These are phyloP conservation scores for Lacerta bilineata DNA, from an alignment of 2,797 vertebrate genomes.

Conservation along the genomic window DNA sequence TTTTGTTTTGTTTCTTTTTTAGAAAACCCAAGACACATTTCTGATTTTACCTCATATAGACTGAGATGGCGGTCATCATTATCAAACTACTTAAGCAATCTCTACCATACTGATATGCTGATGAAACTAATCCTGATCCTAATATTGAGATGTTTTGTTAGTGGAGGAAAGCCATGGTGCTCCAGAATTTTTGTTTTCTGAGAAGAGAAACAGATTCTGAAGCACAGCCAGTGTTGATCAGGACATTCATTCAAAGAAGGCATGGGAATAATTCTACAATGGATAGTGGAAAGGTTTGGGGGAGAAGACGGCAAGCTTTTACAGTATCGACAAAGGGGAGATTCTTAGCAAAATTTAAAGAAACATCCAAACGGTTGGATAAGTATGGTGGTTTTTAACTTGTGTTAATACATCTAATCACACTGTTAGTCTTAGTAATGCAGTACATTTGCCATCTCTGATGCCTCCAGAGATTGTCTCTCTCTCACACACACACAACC, in stretches of 20 bases:
- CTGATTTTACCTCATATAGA: neutral
- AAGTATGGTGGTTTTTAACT: too few relatives aligned
- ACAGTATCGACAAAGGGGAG: neutral
- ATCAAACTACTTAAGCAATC: neutral
- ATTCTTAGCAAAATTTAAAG: neutral
- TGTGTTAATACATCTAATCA: neutral
- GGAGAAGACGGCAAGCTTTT: constrained; percentile 21
- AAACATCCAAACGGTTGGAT: neutral
- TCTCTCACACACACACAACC: neutral
- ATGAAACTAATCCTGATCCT: neutral
- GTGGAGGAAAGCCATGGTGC: neutral
- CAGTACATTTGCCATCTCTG: neutral
- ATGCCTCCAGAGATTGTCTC: neutral
- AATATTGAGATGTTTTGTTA: neutral
- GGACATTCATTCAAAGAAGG: neutral
- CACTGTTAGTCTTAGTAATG: neutral
- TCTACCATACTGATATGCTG: neutral
- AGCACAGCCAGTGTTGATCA: neutral
- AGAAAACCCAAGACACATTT: neutral
- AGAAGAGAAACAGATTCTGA: neutral
- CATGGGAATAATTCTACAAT: constrained; percentile 7
- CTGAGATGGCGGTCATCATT: neutral
- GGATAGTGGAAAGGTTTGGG: neutral
- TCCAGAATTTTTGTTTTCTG: neutral
- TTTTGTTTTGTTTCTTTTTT: neutral